phyloP scores from a whole-genome alignment of 2,888 invertebrate species.

The Cheilosia grossa region DNA sequence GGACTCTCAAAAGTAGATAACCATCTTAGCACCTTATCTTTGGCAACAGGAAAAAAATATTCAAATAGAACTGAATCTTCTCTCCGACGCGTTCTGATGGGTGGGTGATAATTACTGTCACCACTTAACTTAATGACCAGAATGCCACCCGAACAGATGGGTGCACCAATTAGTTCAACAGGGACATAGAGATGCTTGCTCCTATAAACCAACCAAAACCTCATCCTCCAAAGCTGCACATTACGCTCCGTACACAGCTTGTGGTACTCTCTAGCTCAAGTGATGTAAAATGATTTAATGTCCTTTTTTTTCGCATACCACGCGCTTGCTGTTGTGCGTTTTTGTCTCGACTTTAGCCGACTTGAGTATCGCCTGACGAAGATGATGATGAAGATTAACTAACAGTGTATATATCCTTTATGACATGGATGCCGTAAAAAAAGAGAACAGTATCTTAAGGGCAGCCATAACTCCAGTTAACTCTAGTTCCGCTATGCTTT shows the following conservation, averaged over 20 bases:
- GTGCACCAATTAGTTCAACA: slow-evolving; percentile 66
- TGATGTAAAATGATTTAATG: slow-evolving; percentile 75
- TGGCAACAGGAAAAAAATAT: background rate
- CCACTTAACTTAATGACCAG: slow-evolving; percentile 77
- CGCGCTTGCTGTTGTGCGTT: slow-evolving; percentile 35
- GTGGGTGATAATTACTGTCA: slow-evolving; percentile 76
- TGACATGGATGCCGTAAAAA: slow-evolving; percentile 62
- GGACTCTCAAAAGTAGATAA: slow-evolving; percentile 6
- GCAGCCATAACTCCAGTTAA: slow-evolving; percentile 65
- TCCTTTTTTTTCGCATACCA: slow-evolving; percentile 47
- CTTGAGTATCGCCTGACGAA: slow-evolving; percentile 58
- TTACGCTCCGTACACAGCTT: slow-evolving; percentile 11
- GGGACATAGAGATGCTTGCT: slow-evolving; percentile 17
- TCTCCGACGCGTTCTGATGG: slow-evolving; percentile 28
- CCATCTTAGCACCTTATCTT: slow-evolving; percentile 40
- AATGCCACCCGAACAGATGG: slow-evolving; percentile 75
- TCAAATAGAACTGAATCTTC: slow-evolving; percentile 25
- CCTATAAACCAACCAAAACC: background rate
- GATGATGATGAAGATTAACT: slow-evolving; percentile 72
- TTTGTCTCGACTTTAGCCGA: slow-evolving; percentile 63
- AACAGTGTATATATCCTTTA: slow-evolving; percentile 57
- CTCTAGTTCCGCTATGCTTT: slow-evolving; percentile 60
- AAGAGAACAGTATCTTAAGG: slow-evolving; percentile 47
- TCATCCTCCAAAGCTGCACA: slow-evolving; percentile 2
- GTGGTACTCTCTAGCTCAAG: slow-evolving; percentile 51